Base-by-base conservation (phyloP, 2,113 vertebrate genomes). In the Leiothrix lutea region DNA sequence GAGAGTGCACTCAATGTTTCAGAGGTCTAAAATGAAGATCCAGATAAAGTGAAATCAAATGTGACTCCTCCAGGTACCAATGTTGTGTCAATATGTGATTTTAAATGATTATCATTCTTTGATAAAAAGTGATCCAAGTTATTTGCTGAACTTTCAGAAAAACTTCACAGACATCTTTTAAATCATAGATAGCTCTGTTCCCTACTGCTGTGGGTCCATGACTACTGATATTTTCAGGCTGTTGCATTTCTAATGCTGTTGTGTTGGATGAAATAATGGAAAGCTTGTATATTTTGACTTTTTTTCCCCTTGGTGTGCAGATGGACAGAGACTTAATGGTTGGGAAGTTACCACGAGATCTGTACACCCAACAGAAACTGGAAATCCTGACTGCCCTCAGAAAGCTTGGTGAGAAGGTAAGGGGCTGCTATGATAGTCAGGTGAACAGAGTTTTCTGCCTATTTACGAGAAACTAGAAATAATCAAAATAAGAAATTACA, bases 281-380 rank as follows among this genome's bases (percentile, higher is more conserved):
- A 85, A 70, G 12, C 12, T 72, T 44, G 6, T 22, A 4, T 44
- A 11, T 67, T 85, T 40, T 56, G 20, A 25, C 16, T 19, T 80
- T 38, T 36, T 70, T 48, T 11, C 35, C 14, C 25, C 19, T 14
- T 5, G 60, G 8, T 50, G 17, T 86, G 14, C 96, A 99, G 99
- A 99, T 99, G 99, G 99, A 99, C 92, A 97, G 99, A 96, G 99
- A 99, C 72, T 98, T 99, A 86, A 99, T 99, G 92, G 99, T 99
- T 57, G 99, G 99, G 56, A 99, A 99, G 88, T 94, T 99, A 94
- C 98, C 97, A 6, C 97, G 97, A 94, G 98, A 98, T 14, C 92
- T 98, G 24, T 98, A 99, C 92, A 99, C 98, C 0, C 99, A 99
- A 82, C 99, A 99, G 98, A 99, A 99, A 92, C 97, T 99, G 85